A percentile compares a stretch with the other conserved stretches of the same genome.
Conservation (phyloP, 1,140 invertebrate species). For the Papilio polytes region DNA sequence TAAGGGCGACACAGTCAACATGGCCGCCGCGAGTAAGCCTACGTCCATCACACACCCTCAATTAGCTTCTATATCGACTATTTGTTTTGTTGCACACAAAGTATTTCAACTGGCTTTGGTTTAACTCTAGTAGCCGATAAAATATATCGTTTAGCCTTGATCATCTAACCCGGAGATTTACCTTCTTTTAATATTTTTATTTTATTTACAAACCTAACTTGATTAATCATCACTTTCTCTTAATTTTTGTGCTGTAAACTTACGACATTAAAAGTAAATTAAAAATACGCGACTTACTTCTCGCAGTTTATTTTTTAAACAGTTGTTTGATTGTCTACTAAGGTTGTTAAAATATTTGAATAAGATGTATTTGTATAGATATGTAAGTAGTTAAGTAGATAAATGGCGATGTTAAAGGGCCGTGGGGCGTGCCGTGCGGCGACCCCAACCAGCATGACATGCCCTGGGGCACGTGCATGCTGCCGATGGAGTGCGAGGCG, state of each 20-base stretch:
- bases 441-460: constrained; percentile 72
- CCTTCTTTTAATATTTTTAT: too few species aligned
- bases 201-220: too few species aligned
- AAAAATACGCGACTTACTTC: background rate
- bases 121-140: background rate
- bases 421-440: constrained; percentile 75
- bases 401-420: constrained; percentile 54
- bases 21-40: constrained; percentile 71
- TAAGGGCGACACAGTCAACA: constrained; percentile 66
- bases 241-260: background rate
- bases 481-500: constrained; percentile 68
- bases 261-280: background rate
- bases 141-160: background rate
- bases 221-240: too few species aligned
- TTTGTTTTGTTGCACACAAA: background rate
- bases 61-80: background rate
- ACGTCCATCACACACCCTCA: background rate
- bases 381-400: background rate
- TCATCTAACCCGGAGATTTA: too few species aligned
- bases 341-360: too few species aligned
- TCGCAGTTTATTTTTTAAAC: background rate
- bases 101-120: background rate
- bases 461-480: constrained; percentile 73
- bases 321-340: background rate
- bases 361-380: background rate